Percentiles rank a stretch among this genome's conserved stretches.
Evolutionary conservation across 2,113 vertebrate genomes (phyloP).

Genomic region (Istiophorus platypterus): DNA sequence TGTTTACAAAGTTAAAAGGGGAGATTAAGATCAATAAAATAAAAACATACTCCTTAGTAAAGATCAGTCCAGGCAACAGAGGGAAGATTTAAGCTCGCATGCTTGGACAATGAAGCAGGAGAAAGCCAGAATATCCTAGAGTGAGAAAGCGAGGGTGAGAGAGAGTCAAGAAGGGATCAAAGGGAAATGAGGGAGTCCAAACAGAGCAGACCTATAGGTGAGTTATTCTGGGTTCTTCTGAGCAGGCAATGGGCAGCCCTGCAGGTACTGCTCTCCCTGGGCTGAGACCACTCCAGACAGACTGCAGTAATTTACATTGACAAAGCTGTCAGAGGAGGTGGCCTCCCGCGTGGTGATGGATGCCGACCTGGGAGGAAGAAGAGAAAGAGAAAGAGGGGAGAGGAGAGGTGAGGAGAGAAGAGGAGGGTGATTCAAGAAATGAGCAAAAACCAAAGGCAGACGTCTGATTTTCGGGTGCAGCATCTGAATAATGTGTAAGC

Average conservation of each 20-base stretch:
- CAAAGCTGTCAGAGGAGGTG: conserved; percentile 87
- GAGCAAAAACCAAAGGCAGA: conserved; percentile 27
- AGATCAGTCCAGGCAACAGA: conserved; percentile 31
- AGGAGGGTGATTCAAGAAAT: conserved; percentile 45
- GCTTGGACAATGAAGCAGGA: background rate
- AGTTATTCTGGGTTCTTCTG: conserved; percentile 77
- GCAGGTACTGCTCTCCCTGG: conserved; percentile 79
- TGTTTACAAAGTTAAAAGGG: conserved; percentile 56
- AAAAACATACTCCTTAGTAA: conserved; percentile 17
- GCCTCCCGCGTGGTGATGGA: conserved; percentile 85
- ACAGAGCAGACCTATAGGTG: conserved; percentile 40
- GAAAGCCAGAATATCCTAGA: background rate
- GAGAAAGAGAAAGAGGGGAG: conserved; percentile 27
- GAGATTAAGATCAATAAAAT: conserved; percentile 59
- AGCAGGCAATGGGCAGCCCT: conserved; percentile 65
- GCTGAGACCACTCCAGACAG: conserved; percentile 79
- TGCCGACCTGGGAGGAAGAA: conserved; percentile 80
- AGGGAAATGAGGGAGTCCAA: conserved; percentile 26
- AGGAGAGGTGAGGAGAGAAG: conserved; percentile 12
- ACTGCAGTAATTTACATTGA: conserved; percentile 88
- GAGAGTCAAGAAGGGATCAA: background rate
- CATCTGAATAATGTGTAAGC: conserved; percentile 35
- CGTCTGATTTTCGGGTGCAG: conserved; percentile 18
- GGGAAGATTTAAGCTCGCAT: conserved; percentile 6
- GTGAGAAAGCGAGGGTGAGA: background rate